Evolutionary conservation across 2,888 invertebrate genomes (phyloP).

Genomic region (Apamea crenata): DNA sequence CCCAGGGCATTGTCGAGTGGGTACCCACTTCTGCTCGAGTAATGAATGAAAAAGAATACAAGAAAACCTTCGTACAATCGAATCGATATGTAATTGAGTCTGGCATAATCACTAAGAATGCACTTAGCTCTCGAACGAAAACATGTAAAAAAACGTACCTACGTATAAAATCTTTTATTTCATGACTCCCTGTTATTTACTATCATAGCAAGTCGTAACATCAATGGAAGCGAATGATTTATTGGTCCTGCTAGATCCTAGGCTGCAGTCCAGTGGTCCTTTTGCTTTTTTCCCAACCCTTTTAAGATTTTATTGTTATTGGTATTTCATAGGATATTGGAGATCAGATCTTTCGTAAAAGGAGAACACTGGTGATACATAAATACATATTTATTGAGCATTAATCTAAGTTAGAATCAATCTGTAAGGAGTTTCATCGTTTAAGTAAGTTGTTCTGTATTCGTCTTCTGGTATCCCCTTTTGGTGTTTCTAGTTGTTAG

Average conservation of each 20-base stretch:
- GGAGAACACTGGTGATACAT: conserved; percentile 29
- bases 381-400: conserved; percentile 41
- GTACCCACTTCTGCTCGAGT: not conserved
- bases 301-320: conserved; percentile 33
- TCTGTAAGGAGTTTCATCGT: conserved; percentile 5
- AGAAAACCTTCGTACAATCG: not conserved
- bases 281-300: not conserved
- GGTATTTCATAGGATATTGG: conserved; percentile 10
- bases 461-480: conserved; percentile 10
- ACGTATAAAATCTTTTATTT: conserved; percentile 4
- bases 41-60: conserved; percentile 22
- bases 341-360: conserved; percentile 19
- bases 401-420: conserved; percentile 20
- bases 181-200: conserved; percentile 23
- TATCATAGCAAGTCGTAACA: conserved; percentile 38
- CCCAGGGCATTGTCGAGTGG: not conserved
- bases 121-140: conserved; percentile 21
- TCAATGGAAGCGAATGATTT: conserved; percentile 24
- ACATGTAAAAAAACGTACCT: not conserved
- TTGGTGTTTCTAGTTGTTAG: not conserved
- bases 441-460: conserved; percentile 28
- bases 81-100: conserved; percentile 33
- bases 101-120: conserved; percentile 30
- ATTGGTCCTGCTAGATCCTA: not conserved
- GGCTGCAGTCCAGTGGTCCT: not conserved